Evolutionary conservation across 2,113 vertebrate genomes (phyloP).

Genomic region (Electrona antarctica): DNA sequence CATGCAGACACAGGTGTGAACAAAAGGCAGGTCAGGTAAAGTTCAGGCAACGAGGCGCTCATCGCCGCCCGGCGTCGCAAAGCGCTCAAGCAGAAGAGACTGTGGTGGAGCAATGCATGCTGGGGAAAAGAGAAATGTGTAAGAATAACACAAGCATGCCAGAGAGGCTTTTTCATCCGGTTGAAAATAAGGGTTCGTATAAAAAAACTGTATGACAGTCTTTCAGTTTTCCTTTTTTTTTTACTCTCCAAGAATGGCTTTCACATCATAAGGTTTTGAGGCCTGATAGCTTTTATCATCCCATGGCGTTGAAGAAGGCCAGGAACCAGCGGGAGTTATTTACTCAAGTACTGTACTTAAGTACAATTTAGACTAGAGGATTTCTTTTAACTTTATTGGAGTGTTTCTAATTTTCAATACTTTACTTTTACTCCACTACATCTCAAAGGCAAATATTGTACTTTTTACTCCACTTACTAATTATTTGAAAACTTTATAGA

Average conservation of each 20-base stretch:
- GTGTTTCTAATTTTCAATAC: no score
- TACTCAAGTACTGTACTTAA: no score
- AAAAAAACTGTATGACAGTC: neutral
- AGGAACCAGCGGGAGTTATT: no score
- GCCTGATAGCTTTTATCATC: constrained; percentile 47
- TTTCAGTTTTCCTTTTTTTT: no score
- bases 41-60: constrained; percentile 4
- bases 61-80: neutral
- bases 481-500: no score
- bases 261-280: constrained; percentile 41
- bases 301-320: neutral
- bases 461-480: no score
- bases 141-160: constrained; percentile 39
- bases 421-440: no score
- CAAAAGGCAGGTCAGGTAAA: constrained; percentile 4
- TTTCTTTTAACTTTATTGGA: no score
- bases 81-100: constrained; percentile 36
- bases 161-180: constrained; percentile 48
- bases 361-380: no score
- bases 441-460: no score
- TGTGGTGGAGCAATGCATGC: constrained; percentile 8
- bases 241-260: constrained; percentile 37
- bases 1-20: no score
- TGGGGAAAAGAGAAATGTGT: constrained; percentile 47
- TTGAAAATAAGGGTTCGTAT: constrained; percentile 21